A percentile compares a stretch with the other conserved stretches of the same genome.
Conservation (phyloP, 2,113 vertebrate species). For the Ahaetulla prasina region DNA sequence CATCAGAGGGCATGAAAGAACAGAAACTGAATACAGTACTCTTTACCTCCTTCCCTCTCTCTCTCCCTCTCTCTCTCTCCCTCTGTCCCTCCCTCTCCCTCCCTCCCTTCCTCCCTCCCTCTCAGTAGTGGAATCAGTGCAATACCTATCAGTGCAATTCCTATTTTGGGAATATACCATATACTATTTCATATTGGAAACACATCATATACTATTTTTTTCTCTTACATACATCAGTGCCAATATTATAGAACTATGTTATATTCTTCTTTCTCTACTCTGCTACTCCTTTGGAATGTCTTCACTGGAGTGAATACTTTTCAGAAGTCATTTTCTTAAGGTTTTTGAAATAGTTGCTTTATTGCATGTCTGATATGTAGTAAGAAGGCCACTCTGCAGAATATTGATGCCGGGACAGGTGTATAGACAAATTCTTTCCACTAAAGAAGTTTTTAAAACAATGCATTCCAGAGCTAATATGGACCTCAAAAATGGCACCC, state of each 20-base stretch:
- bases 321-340: neutral
- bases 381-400: neutral
- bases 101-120: neutral
- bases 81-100: neutral
- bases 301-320: neutral
- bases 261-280: neutral
- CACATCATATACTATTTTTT: neutral
- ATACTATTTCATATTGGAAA: neutral
- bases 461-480: neutral
- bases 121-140: neutral
- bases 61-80: neutral
- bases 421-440: neutral
- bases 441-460: neutral
- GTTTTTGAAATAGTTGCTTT: neutral
- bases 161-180: neutral
- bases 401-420: neutral
- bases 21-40: conserved; percentile 1
- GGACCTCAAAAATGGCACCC: neutral
- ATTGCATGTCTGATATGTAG: neutral
- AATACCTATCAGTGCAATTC: neutral
- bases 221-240: neutral
- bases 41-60: neutral
- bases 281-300: neutral
- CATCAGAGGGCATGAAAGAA: conserved; percentile 26
- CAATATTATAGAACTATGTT: neutral